phyloP scores from a whole-genome alignment of 2,797 vertebrate species.

The Hapalemur alaotrensis region DNA sequence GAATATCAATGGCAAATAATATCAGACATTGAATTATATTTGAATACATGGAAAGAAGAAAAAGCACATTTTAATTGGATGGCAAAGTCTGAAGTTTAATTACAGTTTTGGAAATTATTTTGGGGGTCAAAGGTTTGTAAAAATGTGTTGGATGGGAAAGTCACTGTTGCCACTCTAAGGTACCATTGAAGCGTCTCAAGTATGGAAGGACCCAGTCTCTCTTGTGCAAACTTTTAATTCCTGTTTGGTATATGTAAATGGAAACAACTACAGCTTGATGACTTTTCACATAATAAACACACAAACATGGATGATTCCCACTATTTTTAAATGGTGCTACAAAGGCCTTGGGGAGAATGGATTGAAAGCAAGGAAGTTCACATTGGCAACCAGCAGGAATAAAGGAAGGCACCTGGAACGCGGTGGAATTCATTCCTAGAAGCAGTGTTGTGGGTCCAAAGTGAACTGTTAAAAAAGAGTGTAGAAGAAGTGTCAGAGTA shows the following conservation, averaged over 20 bases:
- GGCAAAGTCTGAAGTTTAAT: background rate
- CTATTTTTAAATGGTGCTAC: background rate
- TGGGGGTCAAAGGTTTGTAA: background rate
- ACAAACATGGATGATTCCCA: background rate
- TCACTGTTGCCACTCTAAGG: background rate
- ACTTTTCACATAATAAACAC: background rate
- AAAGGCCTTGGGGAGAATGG: background rate
- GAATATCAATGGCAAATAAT: background rate
- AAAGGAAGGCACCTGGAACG: background rate
- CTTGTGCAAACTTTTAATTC: background rate
- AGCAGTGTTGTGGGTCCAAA: fast-evolving
- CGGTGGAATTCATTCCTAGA: background rate
- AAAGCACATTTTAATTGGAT: background rate
- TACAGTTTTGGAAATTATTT: background rate
- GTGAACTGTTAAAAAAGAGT: background rate
- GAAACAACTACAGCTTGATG: background rate
- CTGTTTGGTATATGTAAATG: background rate
- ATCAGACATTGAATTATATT: background rate
- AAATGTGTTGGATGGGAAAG: background rate
- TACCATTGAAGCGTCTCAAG: background rate
- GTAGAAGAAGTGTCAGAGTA: background rate
- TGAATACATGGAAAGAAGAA: background rate
- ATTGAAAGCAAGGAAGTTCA: background rate
- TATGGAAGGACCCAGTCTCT: background rate
- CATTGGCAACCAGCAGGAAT: background rate